Base-by-base conservation (phyloP, 2,888 invertebrate species). In the Leptopilina myrica region DNA sequence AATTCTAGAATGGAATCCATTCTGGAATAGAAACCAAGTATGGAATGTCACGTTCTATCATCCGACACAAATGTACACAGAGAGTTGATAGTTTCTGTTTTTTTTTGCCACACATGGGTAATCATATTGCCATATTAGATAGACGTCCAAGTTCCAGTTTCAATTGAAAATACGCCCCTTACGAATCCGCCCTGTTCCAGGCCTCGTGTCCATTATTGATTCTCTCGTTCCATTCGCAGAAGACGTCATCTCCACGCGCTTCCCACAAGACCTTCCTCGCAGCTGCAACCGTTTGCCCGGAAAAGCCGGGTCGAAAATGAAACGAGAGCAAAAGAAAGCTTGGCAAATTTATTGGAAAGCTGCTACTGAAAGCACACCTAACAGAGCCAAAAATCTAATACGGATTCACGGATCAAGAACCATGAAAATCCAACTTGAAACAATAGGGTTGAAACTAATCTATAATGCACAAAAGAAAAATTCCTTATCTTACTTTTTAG, bases 261-360 rank as follows among this genome's bases (percentile, higher is more conserved):
- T 76, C 33, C 14, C 76, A 33, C 64, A 76, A 20, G 76, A 33
- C 43, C 46, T 76, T 49, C 49, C 49, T 76, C 78, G 67, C 78
- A 67, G 78, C 62, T 78, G 69, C 69, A 43, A 59, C 62, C 59
- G 78, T 43, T 69, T 69, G 78, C n/a, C 62, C 59, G 69, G 78
- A 78, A 80, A 80, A 80, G 77, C 77, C 20, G 78, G 78, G 40
- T 66, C 49, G 77, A 65, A 67, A 67, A 76, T 77, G 20, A 69
- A 79, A 79, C 77, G 80, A 77, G 77, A 78, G 79, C 77, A 69
- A 77, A 79, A 80, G 81, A 82, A 80, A 82, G 76, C 77, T 49
- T 67, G 80, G 73, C 56, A 56, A 56, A 73, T 56, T 73, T 73
- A 73, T 73, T 56, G 73, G 73, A 73, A 73, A 73, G 33, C 56